Evolutionary conservation across 2,113 vertebrate species (phyloP), one percentile per base, ranked within the genome.

Genomic region (Lagopus leucura): DNA sequence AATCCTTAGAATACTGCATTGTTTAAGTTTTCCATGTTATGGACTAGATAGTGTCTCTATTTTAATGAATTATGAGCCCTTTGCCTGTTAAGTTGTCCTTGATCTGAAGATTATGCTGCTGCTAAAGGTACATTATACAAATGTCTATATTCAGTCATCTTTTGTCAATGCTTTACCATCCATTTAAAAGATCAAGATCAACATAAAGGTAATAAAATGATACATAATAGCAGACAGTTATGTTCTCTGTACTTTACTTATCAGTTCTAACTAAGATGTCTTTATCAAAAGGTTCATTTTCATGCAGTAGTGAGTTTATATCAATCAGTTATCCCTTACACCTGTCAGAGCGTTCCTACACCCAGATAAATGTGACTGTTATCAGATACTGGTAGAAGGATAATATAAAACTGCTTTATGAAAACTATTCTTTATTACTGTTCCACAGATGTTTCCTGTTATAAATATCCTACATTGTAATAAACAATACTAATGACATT

Each of bases 241-340:
- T 97, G 96, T 95, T 96, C 96, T 96, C 97, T 97, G 95, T 97
- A 98, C 97, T 97, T 98, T 97, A 98, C 98, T 98, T 98, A 98
- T 98, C 98, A 98, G 97, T 97, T 98, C 97, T 96, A 97, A 97
- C 97, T 97, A 96, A 96, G 96, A 98, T 98, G 98, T 97, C 95
- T 97, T 98, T 98, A 98, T 97, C 97, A 96, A 97, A 97, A 96
- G 97, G 97, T 98, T 98, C 97, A 98, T 98, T 99, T 98, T 98
- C 98, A 98, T 98, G 96, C 97, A 98, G 97, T 97, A 98, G 97
- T 97, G 97, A 98, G 97, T 98, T 98, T 98, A 98, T 98, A 98
- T 98, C 97, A 97, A 98, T 98, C 97, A 98, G 97, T 97, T 98
- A 97, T 97, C 97, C 97, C 97, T 97, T 96, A 97, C 98, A 99